phyloP scores from a whole-genome alignment of 64 coral and sea anemone species.

The Hydrozoanthus tunicans region DNA sequence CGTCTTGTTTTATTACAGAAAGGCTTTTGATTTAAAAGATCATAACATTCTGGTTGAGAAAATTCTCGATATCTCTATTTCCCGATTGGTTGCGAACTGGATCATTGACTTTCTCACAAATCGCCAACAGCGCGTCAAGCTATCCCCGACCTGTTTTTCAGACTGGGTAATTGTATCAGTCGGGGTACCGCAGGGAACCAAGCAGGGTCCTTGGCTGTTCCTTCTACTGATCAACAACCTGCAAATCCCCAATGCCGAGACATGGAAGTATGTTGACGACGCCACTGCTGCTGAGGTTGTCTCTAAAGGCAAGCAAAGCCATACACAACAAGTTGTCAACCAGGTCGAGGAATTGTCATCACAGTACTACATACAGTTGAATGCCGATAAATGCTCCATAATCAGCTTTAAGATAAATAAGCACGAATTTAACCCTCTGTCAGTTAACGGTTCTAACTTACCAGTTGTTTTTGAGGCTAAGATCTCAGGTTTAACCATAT shows the following conservation, averaged over 20 bases:
- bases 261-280: neutral
- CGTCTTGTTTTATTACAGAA: constrained; percentile 30
- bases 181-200: constrained; percentile 2
- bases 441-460: no score
- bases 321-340: no score
- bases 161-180: neutral
- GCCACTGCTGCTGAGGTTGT: no score
- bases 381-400: no score
- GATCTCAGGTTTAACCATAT: no score
- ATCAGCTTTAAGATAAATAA: no score
- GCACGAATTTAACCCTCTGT: no score
- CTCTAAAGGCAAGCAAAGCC: no score
- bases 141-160: neutral
- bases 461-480: no score
- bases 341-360: no score
- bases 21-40: constrained; percentile 16
- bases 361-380: no score
- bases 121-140: neutral
- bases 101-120: neutral
- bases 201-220: constrained; percentile 33
- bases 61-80: constrained; percentile 12
- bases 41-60: constrained; percentile 31
- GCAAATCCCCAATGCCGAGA: neutral
- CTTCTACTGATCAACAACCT: neutral
- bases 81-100: constrained; percentile 16